These are phyloP conservation scores for Herminia tarsipennalis DNA, from an alignment of 2,888 invertebrate species.

Conservation along the genomic window DNA sequence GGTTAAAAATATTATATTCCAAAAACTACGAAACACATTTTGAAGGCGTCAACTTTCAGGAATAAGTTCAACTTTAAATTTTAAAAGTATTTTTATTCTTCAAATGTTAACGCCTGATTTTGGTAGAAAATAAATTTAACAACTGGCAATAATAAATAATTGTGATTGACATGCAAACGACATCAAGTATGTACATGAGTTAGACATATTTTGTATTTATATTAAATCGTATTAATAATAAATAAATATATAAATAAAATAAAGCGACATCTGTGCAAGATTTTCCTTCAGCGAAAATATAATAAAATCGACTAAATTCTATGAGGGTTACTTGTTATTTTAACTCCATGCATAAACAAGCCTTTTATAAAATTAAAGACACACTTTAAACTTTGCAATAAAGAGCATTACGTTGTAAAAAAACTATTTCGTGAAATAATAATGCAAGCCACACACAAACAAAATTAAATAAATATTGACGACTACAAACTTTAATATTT, in stretches of 20 bases:
- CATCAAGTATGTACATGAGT: conserved; percentile 12
- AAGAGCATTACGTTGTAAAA: background rate
- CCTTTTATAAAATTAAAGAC: background rate
- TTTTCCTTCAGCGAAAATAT: conserved; percentile 40
- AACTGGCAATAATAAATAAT: background rate
- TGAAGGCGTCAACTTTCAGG: background rate
- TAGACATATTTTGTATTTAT: background rate
- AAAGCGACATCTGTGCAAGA: conserved; percentile 19
- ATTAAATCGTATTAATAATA: background rate
- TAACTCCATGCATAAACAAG: conserved; percentile 20
- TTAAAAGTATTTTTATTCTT: background rate
- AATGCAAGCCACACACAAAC: conserved; percentile 40
- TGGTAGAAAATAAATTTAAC: background rate
- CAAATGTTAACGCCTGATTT: background rate
- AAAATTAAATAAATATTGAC: conserved; percentile 39
- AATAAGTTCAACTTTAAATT: no score
- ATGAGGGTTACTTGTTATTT: background rate
- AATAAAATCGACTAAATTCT: background rate
- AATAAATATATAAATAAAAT: conserved; percentile 2
- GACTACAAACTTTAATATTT: conserved; percentile 70
- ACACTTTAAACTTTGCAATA: conserved; percentile 11
- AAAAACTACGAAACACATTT: background rate
- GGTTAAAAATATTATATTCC: background rate
- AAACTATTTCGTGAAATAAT: conserved; percentile 6
- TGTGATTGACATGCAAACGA: conserved; percentile 26